phyloP scores from a whole-genome alignment of 2,797 vertebrate species.

The Fistularia tabacaria region DNA sequence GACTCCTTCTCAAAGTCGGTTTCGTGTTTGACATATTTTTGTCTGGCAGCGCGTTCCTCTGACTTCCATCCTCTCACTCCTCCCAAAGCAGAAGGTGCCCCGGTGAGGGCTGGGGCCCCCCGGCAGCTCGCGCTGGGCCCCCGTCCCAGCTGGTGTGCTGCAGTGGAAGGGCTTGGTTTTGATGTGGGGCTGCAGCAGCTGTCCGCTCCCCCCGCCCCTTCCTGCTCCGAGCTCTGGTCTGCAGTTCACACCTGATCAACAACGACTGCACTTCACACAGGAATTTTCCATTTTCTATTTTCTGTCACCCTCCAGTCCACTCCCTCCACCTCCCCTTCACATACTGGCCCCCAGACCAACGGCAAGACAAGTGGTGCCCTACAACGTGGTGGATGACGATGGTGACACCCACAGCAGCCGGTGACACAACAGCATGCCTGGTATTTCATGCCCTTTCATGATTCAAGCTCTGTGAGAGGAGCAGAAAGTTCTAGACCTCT shows the following conservation, averaged over 20 bases:
- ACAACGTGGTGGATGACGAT: conserved; percentile 45
- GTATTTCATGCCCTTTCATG: conserved; percentile 52
- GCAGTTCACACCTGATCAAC: conserved; percentile 78
- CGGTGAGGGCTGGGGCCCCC: conserved; percentile 3
- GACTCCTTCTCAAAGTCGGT: too few relatives aligned
- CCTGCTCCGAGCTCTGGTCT: conserved; percentile 65
- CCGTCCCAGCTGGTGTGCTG: conserved; percentile 49
- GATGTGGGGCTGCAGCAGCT: conserved; percentile 60
- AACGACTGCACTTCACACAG: conserved; percentile 77
- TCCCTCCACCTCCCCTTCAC: conserved; percentile 30
- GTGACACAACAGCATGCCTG: conserved; percentile 54
- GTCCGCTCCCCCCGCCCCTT: conserved; percentile 55
- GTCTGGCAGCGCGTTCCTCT: background rate
- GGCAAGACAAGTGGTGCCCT: conserved; percentile 64
- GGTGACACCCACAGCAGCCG: conserved; percentile 37
- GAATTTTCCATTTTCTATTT: conserved; percentile 83
- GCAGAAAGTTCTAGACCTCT: conserved; percentile 9
- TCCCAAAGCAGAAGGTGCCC: background rate
- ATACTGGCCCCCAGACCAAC: conserved; percentile 31
- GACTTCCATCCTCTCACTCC: conserved; percentile 2
- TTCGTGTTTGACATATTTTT: too few relatives aligned
- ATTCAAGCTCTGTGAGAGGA: conserved; percentile 40
- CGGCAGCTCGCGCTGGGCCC: conserved; percentile 12
- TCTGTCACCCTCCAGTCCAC: conserved; percentile 48
- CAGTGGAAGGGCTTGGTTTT: conserved; percentile 19